These are phyloP conservation scores for Allobates femoralis DNA, from an alignment of 2,797 vertebrate genomes.

Conservation along the genomic window DNA sequence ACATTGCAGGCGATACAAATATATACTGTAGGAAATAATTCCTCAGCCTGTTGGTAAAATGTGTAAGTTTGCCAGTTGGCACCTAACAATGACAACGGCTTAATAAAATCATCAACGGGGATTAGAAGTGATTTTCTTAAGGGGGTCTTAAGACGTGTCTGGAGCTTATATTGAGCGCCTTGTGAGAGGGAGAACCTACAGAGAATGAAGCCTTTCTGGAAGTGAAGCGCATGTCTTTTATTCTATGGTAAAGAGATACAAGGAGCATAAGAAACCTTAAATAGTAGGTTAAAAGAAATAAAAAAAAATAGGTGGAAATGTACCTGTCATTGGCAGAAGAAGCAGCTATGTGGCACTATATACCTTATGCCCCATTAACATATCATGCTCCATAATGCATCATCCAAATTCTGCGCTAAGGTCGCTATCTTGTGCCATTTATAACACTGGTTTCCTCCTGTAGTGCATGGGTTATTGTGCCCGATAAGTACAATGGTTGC, in stretches of 20 bases:
- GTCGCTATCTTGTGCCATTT: neutral
- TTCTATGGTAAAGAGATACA: neutral
- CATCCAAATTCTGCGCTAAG: too few species aligned
- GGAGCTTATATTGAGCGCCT: constrained; percentile 72
- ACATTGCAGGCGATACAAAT: constrained; percentile 70
- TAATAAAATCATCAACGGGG: constrained; percentile 93
- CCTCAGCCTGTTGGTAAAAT: constrained; percentile 73
- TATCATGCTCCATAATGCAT: neutral
- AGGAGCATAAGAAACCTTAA: neutral
- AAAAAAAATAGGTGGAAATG: neutral
- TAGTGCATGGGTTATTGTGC: neutral
- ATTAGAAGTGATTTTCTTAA: constrained; percentile 86
- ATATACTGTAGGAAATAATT: constrained; percentile 71
- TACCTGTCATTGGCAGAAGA: neutral
- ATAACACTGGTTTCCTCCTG: neutral
- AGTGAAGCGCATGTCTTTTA: neutral
- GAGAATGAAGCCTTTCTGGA: neutral
- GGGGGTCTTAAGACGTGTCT: constrained; percentile 76
- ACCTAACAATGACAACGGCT: constrained; percentile 78
- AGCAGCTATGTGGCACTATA: neutral
- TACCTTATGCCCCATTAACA: neutral
- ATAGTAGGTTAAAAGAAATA: neutral
- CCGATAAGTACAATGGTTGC: neutral
- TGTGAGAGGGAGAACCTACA: constrained; percentile 61
- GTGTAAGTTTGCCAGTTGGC: constrained; percentile 82